These are phyloP conservation scores for Cephus runcator DNA, from an alignment of 2,888 invertebrate species.

Conservation along the genomic window DNA sequence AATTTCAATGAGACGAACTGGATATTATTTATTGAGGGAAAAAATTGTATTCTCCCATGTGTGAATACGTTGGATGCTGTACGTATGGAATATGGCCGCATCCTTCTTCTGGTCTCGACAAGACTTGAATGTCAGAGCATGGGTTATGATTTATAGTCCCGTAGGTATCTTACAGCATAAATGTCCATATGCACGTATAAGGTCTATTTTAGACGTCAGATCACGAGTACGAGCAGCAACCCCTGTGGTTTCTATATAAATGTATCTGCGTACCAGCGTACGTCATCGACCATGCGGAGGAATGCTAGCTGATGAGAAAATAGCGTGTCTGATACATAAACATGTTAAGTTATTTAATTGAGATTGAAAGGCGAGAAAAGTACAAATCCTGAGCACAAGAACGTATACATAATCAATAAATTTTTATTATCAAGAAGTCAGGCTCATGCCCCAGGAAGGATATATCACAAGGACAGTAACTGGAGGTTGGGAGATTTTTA, in stretches of 20 bases:
- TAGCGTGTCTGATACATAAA: neutral
- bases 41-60: neutral
- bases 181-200: neutral
- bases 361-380: neutral
- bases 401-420: neutral
- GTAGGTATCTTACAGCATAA: neutral
- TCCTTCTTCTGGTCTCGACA: neutral
- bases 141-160: neutral
- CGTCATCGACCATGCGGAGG: neutral
- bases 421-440: neutral
- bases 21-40: neutral
- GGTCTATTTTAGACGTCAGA: neutral
- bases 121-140: constrained; percentile 1
- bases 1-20: neutral
- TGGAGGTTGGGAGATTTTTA: neutral
- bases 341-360: neutral
- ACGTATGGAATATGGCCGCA: neutral
- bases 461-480: neutral
- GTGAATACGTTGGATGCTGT: neutral
- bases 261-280: neutral
- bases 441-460: neutral
- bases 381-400: neutral
- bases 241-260: neutral
- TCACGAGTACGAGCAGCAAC: constrained; percentile 1
- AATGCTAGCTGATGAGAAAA: neutral